Percentiles rank a stretch among this genome's conserved stretches.
phyloP scores from a whole-genome alignment of 2,797 vertebrate species.

The Girardinus metallicus region DNA sequence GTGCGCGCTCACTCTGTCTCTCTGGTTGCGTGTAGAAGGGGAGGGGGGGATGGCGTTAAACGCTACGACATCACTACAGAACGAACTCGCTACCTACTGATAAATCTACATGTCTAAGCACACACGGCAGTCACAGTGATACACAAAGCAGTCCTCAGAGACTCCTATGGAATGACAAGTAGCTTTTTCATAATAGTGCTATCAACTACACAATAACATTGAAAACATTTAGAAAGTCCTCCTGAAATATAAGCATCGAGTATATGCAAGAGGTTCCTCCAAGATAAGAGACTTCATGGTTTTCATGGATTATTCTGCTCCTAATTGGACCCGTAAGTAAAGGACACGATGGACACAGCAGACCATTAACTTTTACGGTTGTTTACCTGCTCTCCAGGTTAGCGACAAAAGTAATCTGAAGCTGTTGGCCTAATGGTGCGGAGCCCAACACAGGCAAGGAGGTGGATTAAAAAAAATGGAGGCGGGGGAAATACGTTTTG shows the following conservation, averaged over 20 bases:
- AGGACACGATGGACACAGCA: conserved; percentile 90
- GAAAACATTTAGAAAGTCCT: conserved; percentile 98
- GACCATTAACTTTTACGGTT: conserved; percentile 86
- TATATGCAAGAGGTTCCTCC: conserved; percentile 93
- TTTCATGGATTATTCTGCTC: conserved; percentile 88
- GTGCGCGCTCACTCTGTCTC: conserved; percentile 56
- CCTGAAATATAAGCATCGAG: conserved; percentile 93
- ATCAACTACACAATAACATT: conserved; percentile 98
- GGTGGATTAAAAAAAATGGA: background rate
- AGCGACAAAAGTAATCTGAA: conserved; percentile 58
- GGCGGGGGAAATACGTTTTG: background rate
- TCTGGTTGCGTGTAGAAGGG: conserved; percentile 89
- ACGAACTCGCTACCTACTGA: conserved; percentile 94
- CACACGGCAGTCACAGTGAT: conserved; percentile 99
- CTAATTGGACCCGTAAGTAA: conserved; percentile 83
- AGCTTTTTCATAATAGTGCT: conserved; percentile 96
- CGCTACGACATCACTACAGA: conserved; percentile 93
- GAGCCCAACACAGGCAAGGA: background rate
- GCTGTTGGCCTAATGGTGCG: conserved; percentile 51
- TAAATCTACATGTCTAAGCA: conserved; percentile 96
- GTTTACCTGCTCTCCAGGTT: conserved; percentile 53
- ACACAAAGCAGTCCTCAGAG: conserved; percentile 97
- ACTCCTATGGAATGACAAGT: conserved; percentile 98
- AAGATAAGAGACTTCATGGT: conserved; percentile 81
- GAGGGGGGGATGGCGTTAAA: conserved; percentile 88